Base-by-base conservation (phyloP, 2,888 invertebrate genomes). In the Diloba caeruleocephala region DNA sequence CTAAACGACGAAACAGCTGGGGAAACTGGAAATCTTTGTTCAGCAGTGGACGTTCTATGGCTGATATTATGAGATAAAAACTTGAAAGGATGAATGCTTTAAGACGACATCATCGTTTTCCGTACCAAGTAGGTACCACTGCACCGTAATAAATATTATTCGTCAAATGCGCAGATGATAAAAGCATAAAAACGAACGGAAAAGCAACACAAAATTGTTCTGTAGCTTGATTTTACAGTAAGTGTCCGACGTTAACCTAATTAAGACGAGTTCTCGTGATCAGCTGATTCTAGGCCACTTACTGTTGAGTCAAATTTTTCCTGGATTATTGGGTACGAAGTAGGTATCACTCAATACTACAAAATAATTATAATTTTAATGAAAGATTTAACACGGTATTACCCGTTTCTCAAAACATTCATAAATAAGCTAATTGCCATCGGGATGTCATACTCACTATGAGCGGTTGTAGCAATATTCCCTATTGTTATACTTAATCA, bases 261-360 rank as follows among this genome's bases (percentile, higher is more conserved):
- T 68, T 63, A 60, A 61, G 43, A 70, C 70, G 41, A 68, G 70
- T 70, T 71, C 68, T 70, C 31, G 65, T 45, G 58, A 60, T 62
- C 76, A 71, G 52, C 62, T 60, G 67, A 42, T 74, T 73, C 63
- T 75, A 53, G 73, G 73, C 76, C 74, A 70, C 32, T 39, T 50
- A 58, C 62, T 49, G 62, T 70, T 69, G 59, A 62, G 37, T 50
- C 46, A 43, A 55, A 42, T 55, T 72, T 74, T 74, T 76, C 74
- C 69, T 65, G 71, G 65, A 70, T 62, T 28, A 43, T 51, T 51
- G 44, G 43, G 38, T 56, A 28, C 29, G 29, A 53, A 28, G 29
- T 25, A 51, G 29, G 39, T 46, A 32, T 44, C 39, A 48, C 17
- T 23, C 28, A 2, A 10, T 19, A 49, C n/a, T 28, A 28, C 33